Conservation (phyloP, 2,888 invertebrate species). For the Brassicogethes aeneus region DNA sequence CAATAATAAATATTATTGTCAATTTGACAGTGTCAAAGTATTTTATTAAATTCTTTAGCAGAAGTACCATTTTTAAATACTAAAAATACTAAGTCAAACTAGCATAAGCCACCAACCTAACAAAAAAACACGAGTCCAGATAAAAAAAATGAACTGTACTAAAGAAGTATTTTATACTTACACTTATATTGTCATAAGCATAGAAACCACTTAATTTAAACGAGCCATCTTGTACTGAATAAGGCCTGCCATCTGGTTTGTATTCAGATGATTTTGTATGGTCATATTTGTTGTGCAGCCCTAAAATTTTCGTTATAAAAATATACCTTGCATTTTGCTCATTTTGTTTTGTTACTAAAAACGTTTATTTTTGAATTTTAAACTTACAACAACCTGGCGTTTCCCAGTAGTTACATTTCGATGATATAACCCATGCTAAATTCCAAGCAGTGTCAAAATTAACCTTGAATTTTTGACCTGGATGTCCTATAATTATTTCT, state of each 20-base stretch:
- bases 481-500: slow-evolving; percentile 39
- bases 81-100: too few relatives aligned
- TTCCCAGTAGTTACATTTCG: slow-evolving; percentile 33
- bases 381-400: slow-evolving; percentile 43
- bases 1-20: too few relatives aligned
- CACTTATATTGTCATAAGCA: slow-evolving; percentile 54
- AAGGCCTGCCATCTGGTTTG: slow-evolving; percentile 49
- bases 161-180: too few relatives aligned
- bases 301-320: slow-evolving; percentile 36
- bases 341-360: too few relatives aligned
- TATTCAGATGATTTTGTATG: slow-evolving; percentile 56
- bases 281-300: slow-evolving; percentile 60
- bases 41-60: too few relatives aligned
- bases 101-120: too few relatives aligned
- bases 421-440: slow-evolving; percentile 42
- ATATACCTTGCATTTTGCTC: too few relatives aligned
- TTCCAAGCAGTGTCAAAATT: slow-evolving; percentile 45
- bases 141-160: too few relatives aligned
- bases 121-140: too few relatives aligned
- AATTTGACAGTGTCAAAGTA: too few relatives aligned
- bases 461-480: slow-evolving; percentile 41
- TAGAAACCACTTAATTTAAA: slow-evolving; percentile 56
- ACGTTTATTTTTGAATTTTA: neutral
- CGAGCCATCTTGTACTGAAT: slow-evolving; percentile 47
- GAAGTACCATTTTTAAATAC: too few relatives aligned